These are phyloP conservation scores for Hermetia illucens DNA, from an alignment of 1,140 invertebrate genomes.

Conservation along the genomic window DNA sequence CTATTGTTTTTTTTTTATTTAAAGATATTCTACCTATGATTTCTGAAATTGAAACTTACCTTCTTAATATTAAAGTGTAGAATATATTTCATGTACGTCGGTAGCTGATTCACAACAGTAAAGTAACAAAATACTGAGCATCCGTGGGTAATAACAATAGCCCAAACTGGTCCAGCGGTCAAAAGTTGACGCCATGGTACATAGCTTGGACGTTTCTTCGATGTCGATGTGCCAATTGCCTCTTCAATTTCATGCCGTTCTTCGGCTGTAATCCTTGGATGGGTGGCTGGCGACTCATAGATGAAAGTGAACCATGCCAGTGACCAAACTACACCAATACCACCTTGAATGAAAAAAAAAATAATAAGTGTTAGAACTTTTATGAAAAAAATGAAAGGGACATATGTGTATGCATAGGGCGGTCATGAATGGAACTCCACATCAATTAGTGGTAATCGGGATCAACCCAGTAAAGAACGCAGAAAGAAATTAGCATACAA, in stretches of 20 bases:
- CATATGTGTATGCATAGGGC: too few relatives aligned
- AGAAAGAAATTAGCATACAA: too few relatives aligned
- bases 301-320: constrained; percentile 70
- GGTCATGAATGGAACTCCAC: too few relatives aligned
- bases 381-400: constrained; percentile 3
- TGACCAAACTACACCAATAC: constrained; percentile 66
- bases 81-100: constrained; percentile 86
- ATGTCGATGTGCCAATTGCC: constrained; percentile 43
- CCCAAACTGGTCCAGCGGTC: constrained; percentile 76
- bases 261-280: constrained; percentile 68
- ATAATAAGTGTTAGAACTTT: not conserved
- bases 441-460: too few relatives aligned
- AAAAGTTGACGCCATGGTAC: constrained; percentile 73
- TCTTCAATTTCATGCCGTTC: constrained; percentile 72
- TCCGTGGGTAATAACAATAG: constrained; percentile 78
- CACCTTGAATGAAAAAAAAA: constrained; percentile 23
- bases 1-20: too few relatives aligned
- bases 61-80: constrained; percentile 75
- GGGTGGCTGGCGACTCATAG: constrained; percentile 69
- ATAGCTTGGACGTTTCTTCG: constrained; percentile 39
- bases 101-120: constrained; percentile 83
- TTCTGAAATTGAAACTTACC: too few relatives aligned
- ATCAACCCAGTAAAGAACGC: too few relatives aligned
- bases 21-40: too few relatives aligned
- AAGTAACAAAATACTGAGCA: constrained; percentile 92